Percentiles rank a stretch among this genome's conserved stretches.
These are phyloP conservation scores for Theocolax elegans DNA, from an alignment of 1,140 invertebrate genomes.

Conservation along the genomic window DNA sequence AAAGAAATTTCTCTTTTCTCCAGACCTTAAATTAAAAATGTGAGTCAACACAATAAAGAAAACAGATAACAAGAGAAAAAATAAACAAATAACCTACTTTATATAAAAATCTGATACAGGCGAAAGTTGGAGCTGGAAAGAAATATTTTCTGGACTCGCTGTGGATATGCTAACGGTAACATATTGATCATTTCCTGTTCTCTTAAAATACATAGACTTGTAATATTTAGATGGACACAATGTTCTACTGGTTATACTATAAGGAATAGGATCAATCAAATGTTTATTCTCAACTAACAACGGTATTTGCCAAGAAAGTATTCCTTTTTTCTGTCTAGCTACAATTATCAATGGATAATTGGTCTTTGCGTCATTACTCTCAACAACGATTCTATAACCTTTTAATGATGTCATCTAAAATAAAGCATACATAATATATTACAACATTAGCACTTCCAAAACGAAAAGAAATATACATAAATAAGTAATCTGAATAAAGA, in stretches of 20 bases:
- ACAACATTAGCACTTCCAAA: not conserved
- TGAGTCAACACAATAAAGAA: not conserved
- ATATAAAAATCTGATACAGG: conserved; percentile 62
- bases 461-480: not conserved
- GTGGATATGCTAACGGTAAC: conserved; percentile 70
- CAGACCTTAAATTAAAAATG: conserved; percentile 33
- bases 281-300: conserved; percentile 60
- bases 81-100: conserved; percentile 51
- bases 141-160: conserved; percentile 56
- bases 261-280: conserved; percentile 46
- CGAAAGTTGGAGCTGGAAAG: conserved; percentile 60
- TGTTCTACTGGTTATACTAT: conserved; percentile 65
- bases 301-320: conserved; percentile 71
- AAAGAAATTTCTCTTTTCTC: conserved; percentile 34
- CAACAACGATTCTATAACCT: conserved; percentile 58
- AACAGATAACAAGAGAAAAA: no score
- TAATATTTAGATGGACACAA: conserved; percentile 67
- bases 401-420: conserved; percentile 38
- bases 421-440: not conserved
- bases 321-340: conserved; percentile 67
- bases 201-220: conserved; percentile 42
- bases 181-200: conserved; percentile 51
- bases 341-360: conserved; percentile 68
- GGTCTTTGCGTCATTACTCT: conserved; percentile 52
- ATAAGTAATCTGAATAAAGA: conserved; percentile 7